A percentile compares a stretch with the other conserved stretches of the same genome.
phyloP scores from a whole-genome alignment of 2,888 invertebrate species.

The Philopedon plagiatum region DNA sequence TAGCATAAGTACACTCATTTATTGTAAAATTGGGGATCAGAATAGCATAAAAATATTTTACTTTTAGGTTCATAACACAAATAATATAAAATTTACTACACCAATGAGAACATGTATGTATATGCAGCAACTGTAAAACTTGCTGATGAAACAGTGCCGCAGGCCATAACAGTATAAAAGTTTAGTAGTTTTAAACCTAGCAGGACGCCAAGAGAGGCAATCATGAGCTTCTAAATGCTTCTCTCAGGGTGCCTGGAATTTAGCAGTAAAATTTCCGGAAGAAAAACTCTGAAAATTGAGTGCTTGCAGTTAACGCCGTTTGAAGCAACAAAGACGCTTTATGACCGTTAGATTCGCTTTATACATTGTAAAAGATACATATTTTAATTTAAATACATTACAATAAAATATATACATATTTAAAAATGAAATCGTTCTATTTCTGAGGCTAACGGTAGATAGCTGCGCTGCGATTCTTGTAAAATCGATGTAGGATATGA shows the following conservation, averaged over 20 bases:
- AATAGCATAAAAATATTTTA: no score
- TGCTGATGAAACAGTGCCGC: constrained; percentile 45
- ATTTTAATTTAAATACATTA: neutral
- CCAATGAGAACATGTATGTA: constrained; percentile 30
- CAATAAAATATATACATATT: no score
- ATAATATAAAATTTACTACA: no score
- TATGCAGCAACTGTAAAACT: constrained; percentile 41
- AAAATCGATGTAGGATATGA: no score
- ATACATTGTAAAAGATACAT: neutral
- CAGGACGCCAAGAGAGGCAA: constrained; percentile 52
- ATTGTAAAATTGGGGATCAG: no score
- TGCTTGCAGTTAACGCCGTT: constrained; percentile 6
- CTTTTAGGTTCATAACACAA: no score
- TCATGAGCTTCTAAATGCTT: constrained; percentile 54
- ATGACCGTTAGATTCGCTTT: neutral
- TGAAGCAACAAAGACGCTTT: constrained; percentile 12
- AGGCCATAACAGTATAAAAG: constrained; percentile 57
- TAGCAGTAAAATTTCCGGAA: constrained; percentile 35
- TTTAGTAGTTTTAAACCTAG: constrained; percentile 57
- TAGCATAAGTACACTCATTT: no score
- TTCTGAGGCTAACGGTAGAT: no score
- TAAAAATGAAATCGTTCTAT: no score
- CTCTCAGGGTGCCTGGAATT: constrained; percentile 43
- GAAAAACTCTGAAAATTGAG: constrained; percentile 9
- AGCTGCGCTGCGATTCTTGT: no score